Evolutionary conservation across 2,888 invertebrate genomes (phyloP).

Genomic region (Acleris literana): DNA sequence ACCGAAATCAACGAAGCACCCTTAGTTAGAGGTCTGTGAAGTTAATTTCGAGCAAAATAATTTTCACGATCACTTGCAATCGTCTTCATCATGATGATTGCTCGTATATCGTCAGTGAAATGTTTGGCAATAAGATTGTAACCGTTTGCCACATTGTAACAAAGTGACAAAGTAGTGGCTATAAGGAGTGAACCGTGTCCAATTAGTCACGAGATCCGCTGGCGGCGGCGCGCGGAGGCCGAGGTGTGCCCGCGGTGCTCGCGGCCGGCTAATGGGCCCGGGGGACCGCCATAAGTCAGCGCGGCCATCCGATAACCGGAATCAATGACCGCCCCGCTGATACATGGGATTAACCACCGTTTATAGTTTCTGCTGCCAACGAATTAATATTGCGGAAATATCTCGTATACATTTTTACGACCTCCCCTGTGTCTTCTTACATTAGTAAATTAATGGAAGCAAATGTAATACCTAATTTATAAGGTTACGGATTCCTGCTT

Average conservation of each 20-base stretch:
- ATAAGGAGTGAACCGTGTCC: constrained; percentile 67
- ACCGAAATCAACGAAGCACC: constrained; percentile 1
- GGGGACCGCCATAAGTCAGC: constrained; percentile 77
- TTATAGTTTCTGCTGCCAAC: constrained; percentile 76
- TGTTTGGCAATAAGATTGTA: not conserved
- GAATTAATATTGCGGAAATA: constrained; percentile 78
- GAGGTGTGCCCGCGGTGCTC: constrained; percentile 19
- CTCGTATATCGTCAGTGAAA: not conserved
- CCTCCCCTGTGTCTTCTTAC: constrained; percentile 31
- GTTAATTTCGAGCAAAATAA: not conserved
- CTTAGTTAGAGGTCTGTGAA: too few species aligned
- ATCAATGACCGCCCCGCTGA: constrained; percentile 81
- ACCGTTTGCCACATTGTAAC: constrained; percentile 12
- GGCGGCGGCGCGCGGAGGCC: not conserved
- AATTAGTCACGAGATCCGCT: constrained; percentile 75
- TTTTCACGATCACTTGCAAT: not conserved
- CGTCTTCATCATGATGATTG: not conserved
- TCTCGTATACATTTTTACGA: constrained; percentile 69
- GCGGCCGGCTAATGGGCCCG: constrained; percentile 62
- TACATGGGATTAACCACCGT: constrained; percentile 77
- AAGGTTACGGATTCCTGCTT: not conserved
- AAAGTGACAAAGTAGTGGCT: constrained; percentile 50
- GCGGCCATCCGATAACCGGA: constrained; percentile 72
- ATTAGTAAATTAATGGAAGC: constrained; percentile 35
- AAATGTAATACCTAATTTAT: constrained; percentile 24